Evolutionary conservation across 2,797 vertebrate species (phyloP).

Genomic region (Nannoperca australis): DNA sequence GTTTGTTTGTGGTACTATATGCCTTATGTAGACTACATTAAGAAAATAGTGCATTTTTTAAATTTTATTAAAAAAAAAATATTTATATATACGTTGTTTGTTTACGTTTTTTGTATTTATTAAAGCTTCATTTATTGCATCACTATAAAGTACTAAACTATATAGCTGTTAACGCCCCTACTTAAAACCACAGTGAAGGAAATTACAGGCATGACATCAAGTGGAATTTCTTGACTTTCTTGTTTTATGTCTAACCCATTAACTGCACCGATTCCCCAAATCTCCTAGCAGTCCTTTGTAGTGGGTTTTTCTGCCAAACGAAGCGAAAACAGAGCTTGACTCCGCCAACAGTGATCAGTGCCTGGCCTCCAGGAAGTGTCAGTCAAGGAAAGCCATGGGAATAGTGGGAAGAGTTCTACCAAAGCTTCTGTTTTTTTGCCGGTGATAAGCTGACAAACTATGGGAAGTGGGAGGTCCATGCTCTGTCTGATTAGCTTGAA

Average conservation of each 20-base stretch:
- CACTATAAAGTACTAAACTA: not conserved
- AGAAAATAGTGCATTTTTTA: not conserved
- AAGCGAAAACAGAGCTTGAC: conserved; percentile 49
- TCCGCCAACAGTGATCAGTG: conserved; percentile 29
- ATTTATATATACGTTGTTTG: not conserved
- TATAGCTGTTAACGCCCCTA: too few species aligned
- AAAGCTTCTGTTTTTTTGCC: conserved; percentile 36
- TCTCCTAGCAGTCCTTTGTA: conserved; percentile 29
- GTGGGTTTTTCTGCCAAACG: conserved; percentile 18
- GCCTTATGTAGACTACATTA: not conserved
- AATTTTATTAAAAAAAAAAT: not conserved
- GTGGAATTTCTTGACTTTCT: conserved; percentile 15
- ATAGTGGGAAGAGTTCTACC: conserved; percentile 29
- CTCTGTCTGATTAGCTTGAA: conserved; percentile 50
- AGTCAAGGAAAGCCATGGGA: conserved; percentile 43
- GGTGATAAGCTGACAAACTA: conserved; percentile 47
- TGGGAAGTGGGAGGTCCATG: conserved; percentile 36
- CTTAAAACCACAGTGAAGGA: not conserved
- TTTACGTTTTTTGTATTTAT: not conserved
- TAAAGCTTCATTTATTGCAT: not conserved
- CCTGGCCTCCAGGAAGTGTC: conserved; percentile 42
- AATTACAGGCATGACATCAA: conserved; percentile 4
- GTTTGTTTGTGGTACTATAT: not conserved
- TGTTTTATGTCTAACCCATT: conserved; percentile 28
- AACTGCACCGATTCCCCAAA: conserved; percentile 19